Evolutionary conservation across 2,888 invertebrate species (phyloP).

Genomic region (Rhorus exstirpatorius): DNA sequence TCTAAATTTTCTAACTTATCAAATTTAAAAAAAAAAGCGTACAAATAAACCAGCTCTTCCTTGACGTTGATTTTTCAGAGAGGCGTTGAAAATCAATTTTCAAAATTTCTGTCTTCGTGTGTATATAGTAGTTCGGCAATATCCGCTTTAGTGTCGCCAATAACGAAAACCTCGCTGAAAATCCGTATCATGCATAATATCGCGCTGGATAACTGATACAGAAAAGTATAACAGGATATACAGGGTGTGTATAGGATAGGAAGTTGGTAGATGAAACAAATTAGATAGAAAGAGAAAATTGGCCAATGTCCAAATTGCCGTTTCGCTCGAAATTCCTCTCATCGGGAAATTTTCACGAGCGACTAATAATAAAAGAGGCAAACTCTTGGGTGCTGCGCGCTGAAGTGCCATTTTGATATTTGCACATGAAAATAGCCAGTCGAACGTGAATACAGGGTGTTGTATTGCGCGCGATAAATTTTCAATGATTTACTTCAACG

Average conservation of each 20-base stretch:
- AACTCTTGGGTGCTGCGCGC: conserved; percentile 16
- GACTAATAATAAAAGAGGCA: conserved; percentile 67
- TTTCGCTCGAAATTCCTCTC: conserved; percentile 26
- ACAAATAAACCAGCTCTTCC: too few relatives aligned
- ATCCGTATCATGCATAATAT: conserved; percentile 12
- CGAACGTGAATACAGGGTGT: conserved; percentile 24
- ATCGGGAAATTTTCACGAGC: conserved; percentile 60
- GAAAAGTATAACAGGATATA: neutral
- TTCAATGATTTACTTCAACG: conserved; percentile 66
- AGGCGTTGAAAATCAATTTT: neutral
- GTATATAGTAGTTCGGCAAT: neutral
- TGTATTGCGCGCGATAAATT: conserved; percentile 58
- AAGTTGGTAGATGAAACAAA: conserved; percentile 58
- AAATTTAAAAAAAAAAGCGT: too few relatives aligned
- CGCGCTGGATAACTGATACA: conserved; percentile 42
- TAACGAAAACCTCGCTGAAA: conserved; percentile 15
- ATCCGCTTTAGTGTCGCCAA: neutral
- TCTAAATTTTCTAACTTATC: too few relatives aligned
- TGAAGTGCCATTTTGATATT: conserved; percentile 28
- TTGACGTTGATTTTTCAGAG: too few relatives aligned
- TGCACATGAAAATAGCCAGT: conserved; percentile 31
- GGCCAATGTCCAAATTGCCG: conserved; percentile 63
- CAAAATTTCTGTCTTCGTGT: neutral
- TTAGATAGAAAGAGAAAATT: conserved; percentile 50
- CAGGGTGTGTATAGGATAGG: neutral